Conservation (phyloP, 2,888 invertebrate genomes). For the Noctua janthe region DNA sequence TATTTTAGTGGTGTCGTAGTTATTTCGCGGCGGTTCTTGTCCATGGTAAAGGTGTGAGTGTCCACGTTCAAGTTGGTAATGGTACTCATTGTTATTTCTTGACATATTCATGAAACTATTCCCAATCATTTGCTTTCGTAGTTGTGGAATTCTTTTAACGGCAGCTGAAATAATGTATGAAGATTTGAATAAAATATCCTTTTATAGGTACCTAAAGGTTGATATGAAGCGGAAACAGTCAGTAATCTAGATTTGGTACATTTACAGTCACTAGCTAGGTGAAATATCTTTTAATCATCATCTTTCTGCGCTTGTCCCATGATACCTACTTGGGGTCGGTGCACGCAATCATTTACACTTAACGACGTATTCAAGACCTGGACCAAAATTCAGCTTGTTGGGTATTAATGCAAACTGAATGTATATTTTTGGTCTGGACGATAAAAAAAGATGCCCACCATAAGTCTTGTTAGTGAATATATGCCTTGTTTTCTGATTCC, state of each 20-base stretch:
- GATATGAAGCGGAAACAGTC: background rate
- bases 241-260: background rate
- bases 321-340: no score
- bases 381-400: no score
- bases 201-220: background rate
- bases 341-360: no score
- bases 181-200: background rate
- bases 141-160: conserved; percentile 68
- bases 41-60: conserved; percentile 79
- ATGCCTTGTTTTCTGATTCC: conserved; percentile 79
- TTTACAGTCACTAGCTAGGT: background rate
- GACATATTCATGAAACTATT: conserved; percentile 69
- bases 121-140: conserved; percentile 66
- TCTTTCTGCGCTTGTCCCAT: no score
- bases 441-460: conserved; percentile 64
- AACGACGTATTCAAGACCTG: no score
- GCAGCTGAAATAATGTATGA: conserved; percentile 68
- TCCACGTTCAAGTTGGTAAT: conserved; percentile 74
- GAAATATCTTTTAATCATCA: background rate
- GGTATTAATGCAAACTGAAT: no score
- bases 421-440: no score
- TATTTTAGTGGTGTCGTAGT: conserved; percentile 55
- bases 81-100: conserved; percentile 65
- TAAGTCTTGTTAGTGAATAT: conserved; percentile 71
- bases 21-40: conserved; percentile 62